Evolutionary conservation across 2,797 vertebrate species (phyloP), one percentile per base, ranked within the genome.

Genomic region (Tapirus indicus): DNA sequence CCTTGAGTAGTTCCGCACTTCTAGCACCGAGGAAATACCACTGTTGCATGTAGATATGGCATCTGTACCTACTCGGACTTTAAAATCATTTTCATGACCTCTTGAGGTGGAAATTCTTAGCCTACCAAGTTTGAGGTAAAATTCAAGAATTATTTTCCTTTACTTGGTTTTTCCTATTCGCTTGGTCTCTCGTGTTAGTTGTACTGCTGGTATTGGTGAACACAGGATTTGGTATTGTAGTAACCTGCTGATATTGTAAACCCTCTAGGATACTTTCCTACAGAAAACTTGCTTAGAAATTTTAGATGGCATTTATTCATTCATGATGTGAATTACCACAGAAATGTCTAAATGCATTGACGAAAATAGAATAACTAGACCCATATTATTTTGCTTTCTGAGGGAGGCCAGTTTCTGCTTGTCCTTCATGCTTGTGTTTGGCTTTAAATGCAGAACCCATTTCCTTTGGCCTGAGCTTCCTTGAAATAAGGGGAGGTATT

Each of bases 381-480:
- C 66, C 77, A 25, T 44, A 23, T 80, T 52, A 88, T 75, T 83
- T 74, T 64, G 66, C 69, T 91, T 95, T 96, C 90, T 47, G 80
- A 49, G 54, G 94, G 64, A 94, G 64, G 13, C 52, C 64, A 77
- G 21, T 92, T 96, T 96, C 77, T 91, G 74, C 74, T 95, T 84
- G 75, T 72, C 78, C 20, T 91, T 68, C 11, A 9, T 94, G 71
- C 56, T 74, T 91, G 21, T 87, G 49, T 85, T 97, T 80, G 71
- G 35, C 41, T 93, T 95, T 72, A 94, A 88, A 83, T 95, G 54
- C 69, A 88, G 77, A 94, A 74, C 35, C 78, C 29, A 35, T 92
- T 96, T 95, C 66, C 62, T 88, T 96, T 97, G 87, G 92, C 71
- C 44, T 52, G 79, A 95, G 47, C 69, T 82, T 69, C 44, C 91